Percentiles rank a stretch among this genome's conserved stretches.
phyloP scores from a whole-genome alignment of 2,888 invertebrate species.

The Pardosa pseudoannulata region DNA sequence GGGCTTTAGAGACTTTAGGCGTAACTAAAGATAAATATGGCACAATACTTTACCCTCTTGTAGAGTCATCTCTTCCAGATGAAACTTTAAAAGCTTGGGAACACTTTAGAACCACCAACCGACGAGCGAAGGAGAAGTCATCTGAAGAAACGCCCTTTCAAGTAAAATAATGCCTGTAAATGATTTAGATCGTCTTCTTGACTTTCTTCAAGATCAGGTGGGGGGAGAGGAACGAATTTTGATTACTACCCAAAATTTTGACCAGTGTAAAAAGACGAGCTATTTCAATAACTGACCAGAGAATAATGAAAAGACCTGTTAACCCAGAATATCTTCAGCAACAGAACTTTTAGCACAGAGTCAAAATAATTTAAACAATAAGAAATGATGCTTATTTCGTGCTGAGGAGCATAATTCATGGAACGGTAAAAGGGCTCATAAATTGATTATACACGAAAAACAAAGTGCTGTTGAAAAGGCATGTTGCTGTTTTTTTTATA shows the following conservation, averaged over 20 bases:
- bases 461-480: too few relatives aligned
- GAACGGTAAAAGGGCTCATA: not conserved
- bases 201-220: too few relatives aligned
- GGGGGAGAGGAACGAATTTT: not conserved
- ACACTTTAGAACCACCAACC: not conserved
- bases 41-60: conserved; percentile 9
- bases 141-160: not conserved
- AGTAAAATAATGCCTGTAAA: not conserved
- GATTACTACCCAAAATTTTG: too few relatives aligned
- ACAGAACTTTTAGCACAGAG: too few relatives aligned
- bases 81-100: conserved; percentile 13
- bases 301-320: not conserved
- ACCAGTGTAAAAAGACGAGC: too few relatives aligned
- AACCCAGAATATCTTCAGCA: not conserved
- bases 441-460: conserved; percentile 17
- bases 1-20: too few relatives aligned
- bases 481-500: too few relatives aligned
- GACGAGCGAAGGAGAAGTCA: too few relatives aligned
- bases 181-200: too few relatives aligned
- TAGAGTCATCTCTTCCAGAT: not conserved
- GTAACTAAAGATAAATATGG: conserved; percentile 14
- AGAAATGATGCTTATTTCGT: conserved; percentile 5
- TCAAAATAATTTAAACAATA: not conserved
- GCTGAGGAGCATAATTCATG: not conserved
- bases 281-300: too few relatives aligned